Evolutionary conservation across 2,113 vertebrate species (phyloP), one percentile per base, ranked within the genome.

Genomic region (Athene cunicularia): DNA sequence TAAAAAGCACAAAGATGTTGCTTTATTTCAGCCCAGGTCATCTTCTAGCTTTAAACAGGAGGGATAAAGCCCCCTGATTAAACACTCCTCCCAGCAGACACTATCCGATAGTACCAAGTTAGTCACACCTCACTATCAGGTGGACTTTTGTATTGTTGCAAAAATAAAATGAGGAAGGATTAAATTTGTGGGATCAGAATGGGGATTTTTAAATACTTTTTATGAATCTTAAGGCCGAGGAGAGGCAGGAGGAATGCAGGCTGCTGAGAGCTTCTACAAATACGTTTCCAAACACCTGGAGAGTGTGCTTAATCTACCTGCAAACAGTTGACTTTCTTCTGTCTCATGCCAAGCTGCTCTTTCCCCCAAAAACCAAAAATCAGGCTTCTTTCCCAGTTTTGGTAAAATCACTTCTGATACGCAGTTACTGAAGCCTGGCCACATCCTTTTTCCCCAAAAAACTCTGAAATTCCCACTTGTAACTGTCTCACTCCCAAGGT

Each of bases 251-350:
- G 80, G 83, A 96, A 95, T 88, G 86, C 76, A 92, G 79, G 62
- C 73, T 1, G 0, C 63, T 39, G 39, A 93, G 49, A 50, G 55
- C 32, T 67, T 77, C 86, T 71, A 49, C 76, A 91, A 94, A 94
- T 0, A 0, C 56, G 43, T 86, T 96, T 77, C 73, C 68, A 86
- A 94, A 94, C 32, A 89, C 94, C 92, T 68, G 76, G 52, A 89
- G 76, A 9, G 0, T 62, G 81, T 80, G 68, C 62, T 72, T 94
- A 94, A 97, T 92, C 91, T 89, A 64, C 30, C 28, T 12, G 17
- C 89, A 87, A 93, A 91, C 60, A 96, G 76, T 21, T 90, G 90
- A 91, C 75, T 93, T 85, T 84, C 80, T 87, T 68, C 63, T 95
- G 66, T 41, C 94, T 97, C 86, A 85, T 43, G 83, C 55, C 72